These are phyloP conservation scores for Amphimedon queenslandica DNA, from an alignment of 37 sponge, comb jelly and placozoan genomes.

Conservation along the genomic window DNA sequence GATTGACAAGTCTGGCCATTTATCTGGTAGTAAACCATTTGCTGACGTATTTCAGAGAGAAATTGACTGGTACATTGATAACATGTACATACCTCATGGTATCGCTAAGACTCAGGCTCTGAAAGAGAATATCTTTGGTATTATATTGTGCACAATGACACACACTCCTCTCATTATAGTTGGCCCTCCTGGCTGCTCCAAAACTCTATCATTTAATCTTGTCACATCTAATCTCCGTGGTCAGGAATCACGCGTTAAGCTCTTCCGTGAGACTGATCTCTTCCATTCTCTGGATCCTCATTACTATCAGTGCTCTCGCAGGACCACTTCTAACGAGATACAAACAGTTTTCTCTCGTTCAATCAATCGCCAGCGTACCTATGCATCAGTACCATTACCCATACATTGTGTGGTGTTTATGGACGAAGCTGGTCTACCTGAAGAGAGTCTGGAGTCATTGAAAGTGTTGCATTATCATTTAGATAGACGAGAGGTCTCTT, in stretches of 20 bases:
- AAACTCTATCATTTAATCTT: conserved; percentile 91
- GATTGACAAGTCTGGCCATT: conserved; percentile 10
- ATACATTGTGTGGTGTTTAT: conserved; percentile 86
- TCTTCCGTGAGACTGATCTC: conserved; percentile 57
- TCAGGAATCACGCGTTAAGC: conserved; percentile 47
- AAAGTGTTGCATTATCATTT: conserved; percentile 92
- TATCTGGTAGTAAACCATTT: conserved; percentile 3
- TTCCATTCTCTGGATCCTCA: conserved; percentile 84
- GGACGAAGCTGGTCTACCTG: conserved; percentile 95
- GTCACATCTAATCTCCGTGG: conserved; percentile 81
- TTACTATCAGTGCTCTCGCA: conserved; percentile 88
- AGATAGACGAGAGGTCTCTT: conserved; percentile 83
- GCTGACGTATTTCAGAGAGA: conserved; percentile 35
- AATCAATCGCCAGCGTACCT: conserved; percentile 57
- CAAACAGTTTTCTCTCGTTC: conserved; percentile 84
- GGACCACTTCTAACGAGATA: conserved; percentile 84
- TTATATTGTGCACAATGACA: conserved; percentile 70
- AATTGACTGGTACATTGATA: conserved; percentile 56
- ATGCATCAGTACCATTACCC: conserved; percentile 32
- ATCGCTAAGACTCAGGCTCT: conserved; percentile 87
- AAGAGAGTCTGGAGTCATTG: conserved; percentile 83
- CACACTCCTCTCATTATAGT: conserved; percentile 88
- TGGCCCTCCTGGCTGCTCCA: conserved; percentile 88
- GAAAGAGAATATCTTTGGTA: conserved; percentile 90
- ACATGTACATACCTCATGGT: conserved; percentile 63